Percentiles rank a stretch among this genome's conserved stretches.
These are phyloP conservation scores for Mesocricetus auratus DNA, from an alignment of 2,113 vertebrate genomes.

Conservation along the genomic window DNA sequence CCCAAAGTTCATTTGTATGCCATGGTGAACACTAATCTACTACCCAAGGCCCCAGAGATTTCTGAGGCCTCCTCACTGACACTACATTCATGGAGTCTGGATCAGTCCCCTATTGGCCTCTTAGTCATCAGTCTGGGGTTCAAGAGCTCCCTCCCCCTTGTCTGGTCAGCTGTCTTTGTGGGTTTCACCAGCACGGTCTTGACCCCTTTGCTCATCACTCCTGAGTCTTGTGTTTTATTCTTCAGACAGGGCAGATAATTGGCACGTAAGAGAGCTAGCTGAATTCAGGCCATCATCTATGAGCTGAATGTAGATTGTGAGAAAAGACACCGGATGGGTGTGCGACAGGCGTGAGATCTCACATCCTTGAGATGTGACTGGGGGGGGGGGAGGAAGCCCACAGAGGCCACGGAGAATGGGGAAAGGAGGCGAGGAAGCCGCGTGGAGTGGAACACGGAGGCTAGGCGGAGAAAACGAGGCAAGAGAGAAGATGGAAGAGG, in stretches of 20 bases:
- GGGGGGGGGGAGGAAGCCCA: not conserved
- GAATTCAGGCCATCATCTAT: not conserved
- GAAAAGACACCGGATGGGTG: not conserved
- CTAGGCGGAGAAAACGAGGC: not conserved
- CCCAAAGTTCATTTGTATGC: no score
- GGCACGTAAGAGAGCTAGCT: not conserved
- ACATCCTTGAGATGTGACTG: not conserved
- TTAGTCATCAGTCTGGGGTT: no score
- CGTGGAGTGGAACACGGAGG: accelerated
- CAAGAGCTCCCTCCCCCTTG: no score
- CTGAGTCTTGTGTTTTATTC: not conserved
- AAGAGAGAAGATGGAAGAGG: not conserved
- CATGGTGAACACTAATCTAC: no score
- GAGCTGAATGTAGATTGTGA: not conserved
- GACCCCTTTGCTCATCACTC: no score
- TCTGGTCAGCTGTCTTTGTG: no score
- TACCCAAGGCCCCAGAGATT: no score
- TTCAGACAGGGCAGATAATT: no score
- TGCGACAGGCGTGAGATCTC: not conserved
- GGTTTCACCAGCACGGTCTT: no score
- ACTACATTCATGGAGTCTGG: no score
- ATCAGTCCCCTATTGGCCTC: no score
- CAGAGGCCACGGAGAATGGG: not conserved
- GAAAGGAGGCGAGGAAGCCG: not conserved
- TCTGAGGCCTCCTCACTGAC: no score